Percentiles rank a stretch among this genome's conserved stretches.
phyloP scores from a whole-genome alignment of 2,797 vertebrate species.

The Otus scops region DNA sequence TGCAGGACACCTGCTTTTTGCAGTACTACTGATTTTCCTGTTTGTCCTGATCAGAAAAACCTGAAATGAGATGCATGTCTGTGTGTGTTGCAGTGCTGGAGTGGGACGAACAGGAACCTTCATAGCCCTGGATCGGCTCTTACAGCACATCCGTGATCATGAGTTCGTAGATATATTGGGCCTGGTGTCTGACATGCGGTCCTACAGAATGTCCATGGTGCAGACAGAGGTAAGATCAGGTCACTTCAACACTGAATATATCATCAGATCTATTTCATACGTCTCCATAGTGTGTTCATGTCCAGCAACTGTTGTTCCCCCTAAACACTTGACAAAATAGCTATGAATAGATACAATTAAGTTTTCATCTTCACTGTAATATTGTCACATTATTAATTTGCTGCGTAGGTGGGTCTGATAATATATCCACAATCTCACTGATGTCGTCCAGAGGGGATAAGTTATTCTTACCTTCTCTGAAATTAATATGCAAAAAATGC shows the following conservation, averaged over 20 bases:
- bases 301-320: not conserved
- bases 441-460: not conserved
- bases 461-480: not conserved
- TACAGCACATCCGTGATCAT: conserved; percentile 93
- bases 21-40: not conserved
- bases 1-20: not conserved
- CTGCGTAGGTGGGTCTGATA: not conserved
- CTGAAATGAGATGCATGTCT: not conserved
- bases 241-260: rapidly evolving
- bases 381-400: not conserved
- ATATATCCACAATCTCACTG: not conserved
- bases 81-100: conserved; percentile 83
- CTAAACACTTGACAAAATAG: not conserved
- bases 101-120: conserved; percentile 95
- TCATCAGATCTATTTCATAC: not conserved
- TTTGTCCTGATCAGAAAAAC: not conserved
- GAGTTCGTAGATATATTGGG: conserved; percentile 92
- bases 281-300: rapidly evolving
- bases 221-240: conserved; percentile 88
- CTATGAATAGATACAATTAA: not conserved
- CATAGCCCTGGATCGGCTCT: conserved; percentile 91
- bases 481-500: not conserved
- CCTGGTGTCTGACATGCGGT: conserved; percentile 92
- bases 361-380: not conserved
- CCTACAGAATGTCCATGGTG: conserved; percentile 96